Evolutionary conservation across 2,113 vertebrate species (phyloP), one percentile per base, ranked within the genome.

Genomic region (Oenanthe oenanthe): DNA sequence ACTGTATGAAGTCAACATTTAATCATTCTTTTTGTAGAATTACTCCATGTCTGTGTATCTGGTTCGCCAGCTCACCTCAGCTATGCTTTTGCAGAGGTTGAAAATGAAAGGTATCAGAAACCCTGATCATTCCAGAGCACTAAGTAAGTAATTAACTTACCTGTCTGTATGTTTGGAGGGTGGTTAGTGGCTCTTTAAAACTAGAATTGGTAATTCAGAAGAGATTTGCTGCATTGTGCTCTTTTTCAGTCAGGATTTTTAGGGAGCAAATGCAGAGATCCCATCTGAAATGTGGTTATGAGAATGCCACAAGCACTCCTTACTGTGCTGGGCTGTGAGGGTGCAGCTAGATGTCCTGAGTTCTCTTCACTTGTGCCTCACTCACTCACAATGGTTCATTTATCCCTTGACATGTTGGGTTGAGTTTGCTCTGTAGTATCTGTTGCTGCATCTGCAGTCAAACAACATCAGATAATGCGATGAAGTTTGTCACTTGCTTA

Each of bases 41-140:
- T 99, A 99, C 79, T 99, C 99, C 40, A 98, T 99, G 98, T 99
- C 99, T 70, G 99, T 99, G 62, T 99, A 99, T 97, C 98, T 99
- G 42, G 99, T 99, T 89, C 98, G 99, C 56, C 99, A 99, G 95
- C 98, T 99, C 74, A 99, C 99, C 1, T 99, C 99, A 15, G 98
- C 99, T 4, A 98, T 99, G 97, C 98, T 99, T 84, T 93, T 99
- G 87, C 99, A 99, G 97, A 99, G 99, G 92, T 98, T 99, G 86
- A 98, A 98, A 97, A 98, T 99, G 98, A 99, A 99, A 97, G 99
- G 99, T 84, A 99, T 99, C 97, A 97, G 99, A 94, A 99, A 99
- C 94, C 98, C 99, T 8, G 99, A 99, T 97, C 99, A 99, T 98
- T 99, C 99, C 95, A 98, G 99, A 98, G 99, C 99, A 25, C 97